Conservation (phyloP, 2,113 vertebrate species). For the Hepsetus odoe region DNA sequence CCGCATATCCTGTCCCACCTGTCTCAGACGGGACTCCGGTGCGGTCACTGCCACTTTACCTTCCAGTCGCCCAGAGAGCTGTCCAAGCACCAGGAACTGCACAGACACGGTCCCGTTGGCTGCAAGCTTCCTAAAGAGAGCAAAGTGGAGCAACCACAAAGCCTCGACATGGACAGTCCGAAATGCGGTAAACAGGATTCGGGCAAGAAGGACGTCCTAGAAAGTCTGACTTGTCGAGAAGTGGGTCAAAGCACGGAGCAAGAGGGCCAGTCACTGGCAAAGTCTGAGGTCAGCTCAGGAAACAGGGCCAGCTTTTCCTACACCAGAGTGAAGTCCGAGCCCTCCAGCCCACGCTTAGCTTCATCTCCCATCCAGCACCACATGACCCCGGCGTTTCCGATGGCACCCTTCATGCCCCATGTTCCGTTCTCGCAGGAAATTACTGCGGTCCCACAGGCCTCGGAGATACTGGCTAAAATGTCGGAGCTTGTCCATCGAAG, state of each 20-base stretch:
- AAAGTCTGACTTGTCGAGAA: constrained; percentile 79
- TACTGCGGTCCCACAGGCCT: constrained; percentile 86
- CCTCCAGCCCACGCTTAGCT: constrained; percentile 86
- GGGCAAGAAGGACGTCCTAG: constrained; percentile 76
- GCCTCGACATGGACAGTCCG: constrained; percentile 71
- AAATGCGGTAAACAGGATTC: constrained; percentile 69
- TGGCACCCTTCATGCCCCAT: constrained; percentile 86
- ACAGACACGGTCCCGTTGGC: constrained; percentile 68
- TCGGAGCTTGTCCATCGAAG: constrained; percentile 88
- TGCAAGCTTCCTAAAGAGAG: constrained; percentile 78
- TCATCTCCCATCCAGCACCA: constrained; percentile 85
- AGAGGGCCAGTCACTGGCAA: constrained; percentile 80
- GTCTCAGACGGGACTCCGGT: constrained; percentile 86
- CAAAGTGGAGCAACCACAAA: constrained; percentile 77
- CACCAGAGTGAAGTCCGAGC: constrained; percentile 89
- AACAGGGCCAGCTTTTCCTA: constrained; percentile 83
- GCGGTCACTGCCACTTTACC: constrained; percentile 86
- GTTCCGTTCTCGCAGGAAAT: constrained; percentile 87
- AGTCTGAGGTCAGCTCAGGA: constrained; percentile 69
- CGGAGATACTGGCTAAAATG: constrained; percentile 91
- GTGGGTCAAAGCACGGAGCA: constrained; percentile 79
- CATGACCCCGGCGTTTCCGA: constrained; percentile 81
- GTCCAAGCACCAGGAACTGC: constrained; percentile 84
- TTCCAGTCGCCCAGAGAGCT: constrained; percentile 87
- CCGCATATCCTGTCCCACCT: constrained; percentile 89